A percentile compares a stretch with the other conserved stretches of the same genome.
phyloP scores from a whole-genome alignment of 2,888 invertebrate species.

The Pristionchus fissidentatus region DNA sequence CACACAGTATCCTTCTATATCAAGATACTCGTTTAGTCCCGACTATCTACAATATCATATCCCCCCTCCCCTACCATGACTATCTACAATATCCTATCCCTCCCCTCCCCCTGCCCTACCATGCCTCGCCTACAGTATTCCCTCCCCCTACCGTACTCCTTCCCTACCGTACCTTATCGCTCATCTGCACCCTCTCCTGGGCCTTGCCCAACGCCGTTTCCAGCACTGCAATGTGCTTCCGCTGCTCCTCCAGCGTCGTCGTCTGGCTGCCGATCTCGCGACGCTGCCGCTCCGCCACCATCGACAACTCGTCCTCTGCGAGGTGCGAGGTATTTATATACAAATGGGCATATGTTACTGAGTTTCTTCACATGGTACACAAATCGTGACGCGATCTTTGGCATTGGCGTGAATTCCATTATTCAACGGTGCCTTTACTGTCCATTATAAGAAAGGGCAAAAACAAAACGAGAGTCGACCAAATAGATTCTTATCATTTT shows the following conservation, averaged over 20 bases:
- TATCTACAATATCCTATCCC: neutral
- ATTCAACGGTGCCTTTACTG: no score
- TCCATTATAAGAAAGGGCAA: no score
- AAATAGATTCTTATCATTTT: neutral
- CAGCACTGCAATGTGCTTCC: conserved; percentile 91
- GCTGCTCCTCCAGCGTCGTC: conserved; percentile 90
- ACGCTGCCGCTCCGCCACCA: conserved; percentile 91
- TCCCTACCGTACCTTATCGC: conserved; percentile 56
- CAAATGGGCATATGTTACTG: neutral
- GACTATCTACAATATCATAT: conserved; percentile 45
- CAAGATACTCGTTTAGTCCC: conserved; percentile 74
- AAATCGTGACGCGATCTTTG: neutral
- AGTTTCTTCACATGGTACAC: no score
- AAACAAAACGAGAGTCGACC: neutral
- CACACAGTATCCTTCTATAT: no score
- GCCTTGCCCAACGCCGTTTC: conserved; percentile 92
- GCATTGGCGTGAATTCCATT: neutral
- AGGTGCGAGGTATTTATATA: neutral
- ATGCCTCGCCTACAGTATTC: neutral
- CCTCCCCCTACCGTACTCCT: neutral
- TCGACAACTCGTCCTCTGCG: conserved; percentile 88
- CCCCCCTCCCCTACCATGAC: neutral
- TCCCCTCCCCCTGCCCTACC: neutral
- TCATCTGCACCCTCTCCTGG: conserved; percentile 86
- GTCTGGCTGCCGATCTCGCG: conserved; percentile 91